Conservation (phyloP, 2,888 invertebrate species). For the Blomia tropicalis region DNA sequence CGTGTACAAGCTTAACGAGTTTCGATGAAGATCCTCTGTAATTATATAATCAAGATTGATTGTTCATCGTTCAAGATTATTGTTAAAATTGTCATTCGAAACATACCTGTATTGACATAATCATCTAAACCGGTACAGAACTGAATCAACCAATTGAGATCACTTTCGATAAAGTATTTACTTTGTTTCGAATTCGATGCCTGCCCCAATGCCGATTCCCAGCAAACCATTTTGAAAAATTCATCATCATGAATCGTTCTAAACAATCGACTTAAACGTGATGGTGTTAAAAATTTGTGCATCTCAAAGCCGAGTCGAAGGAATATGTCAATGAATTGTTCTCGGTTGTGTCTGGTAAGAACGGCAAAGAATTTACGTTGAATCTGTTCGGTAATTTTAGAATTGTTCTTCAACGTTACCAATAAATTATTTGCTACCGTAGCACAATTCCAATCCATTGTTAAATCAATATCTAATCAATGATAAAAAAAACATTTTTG, state of each 20-base stretch:
- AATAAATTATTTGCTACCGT: constrained; percentile 35
- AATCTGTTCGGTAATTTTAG: constrained; percentile 24
- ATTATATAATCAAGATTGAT: too few species aligned
- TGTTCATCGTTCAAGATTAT: too few species aligned
- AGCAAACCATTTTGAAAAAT: constrained; percentile 34
- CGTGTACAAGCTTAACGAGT: constrained; percentile 31
- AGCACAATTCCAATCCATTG: constrained; percentile 37
- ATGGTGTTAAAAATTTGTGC: constrained; percentile 34
- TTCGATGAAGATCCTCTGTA: constrained; percentile 33
- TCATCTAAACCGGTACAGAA: constrained; percentile 34
- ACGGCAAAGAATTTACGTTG: constrained; percentile 31
- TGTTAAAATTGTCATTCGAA: neutral
- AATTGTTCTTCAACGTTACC: constrained; percentile 30
- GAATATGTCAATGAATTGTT: constrained; percentile 37
- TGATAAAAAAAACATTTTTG: neutral
- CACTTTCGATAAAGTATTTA: constrained; percentile 31
- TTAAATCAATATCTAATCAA: constrained; percentile 32
- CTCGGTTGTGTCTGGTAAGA: constrained; percentile 35
- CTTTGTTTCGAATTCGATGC: constrained; percentile 25
- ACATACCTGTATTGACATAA: constrained; percentile 32
- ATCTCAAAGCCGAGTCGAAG: constrained; percentile 35
- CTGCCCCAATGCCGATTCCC: constrained; percentile 34
- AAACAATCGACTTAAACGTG: constrained; percentile 31
- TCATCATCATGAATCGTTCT: constrained; percentile 34
- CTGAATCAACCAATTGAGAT: constrained; percentile 32